Base-by-base conservation (phyloP, 1,140 invertebrate species). In the Achatina immaculata region DNA sequence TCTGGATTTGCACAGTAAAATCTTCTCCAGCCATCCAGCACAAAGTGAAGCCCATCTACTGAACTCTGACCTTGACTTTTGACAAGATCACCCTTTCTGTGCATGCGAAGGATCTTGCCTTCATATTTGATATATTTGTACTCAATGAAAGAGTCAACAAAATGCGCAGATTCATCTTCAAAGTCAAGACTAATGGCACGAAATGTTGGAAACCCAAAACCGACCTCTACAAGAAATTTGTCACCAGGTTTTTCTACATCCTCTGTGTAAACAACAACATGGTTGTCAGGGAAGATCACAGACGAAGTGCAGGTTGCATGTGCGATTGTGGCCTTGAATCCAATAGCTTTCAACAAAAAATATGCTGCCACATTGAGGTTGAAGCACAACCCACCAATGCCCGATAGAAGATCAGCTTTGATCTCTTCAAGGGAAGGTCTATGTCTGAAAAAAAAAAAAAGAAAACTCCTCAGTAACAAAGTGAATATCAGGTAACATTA, bases 41-140 rank as follows among this genome's bases (percentile, higher is more conserved):
- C 51, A 73, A 83, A 81, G 55, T 82, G 73, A 62, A 81, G 73
- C 19, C 74, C 82, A 55, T 81, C 68, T 2, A 40, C 31, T 19
- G 71, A 66, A 6, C 55, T 78, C 21, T 65, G 51, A 19, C 72
- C 66, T 24, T 48, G 66, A 21, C 51, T 43, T 34, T 38, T 72
- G 1, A 73, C 36, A 7, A 72, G 45, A 34, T 78, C 74, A 19
- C 82, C 81, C 24, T 82, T 66, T 11, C 83, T 69, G 31, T 82
- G 82, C 79, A 85, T 81, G 28, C 82, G 74, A 11, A 85, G 68
- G 19, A 83, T 36, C 65, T 82, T 69, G n/a, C 84, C 84, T 48
- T 83, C 78, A 43, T 83, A 71, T n/a, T 81, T 78, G 16, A 83
- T 80, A 45, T 76, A 85, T 51, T 83, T 85, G 51, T 83, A 85